phyloP scores from a whole-genome alignment of 2,797 vertebrate genomes.

The Artibeus lituratus region DNA sequence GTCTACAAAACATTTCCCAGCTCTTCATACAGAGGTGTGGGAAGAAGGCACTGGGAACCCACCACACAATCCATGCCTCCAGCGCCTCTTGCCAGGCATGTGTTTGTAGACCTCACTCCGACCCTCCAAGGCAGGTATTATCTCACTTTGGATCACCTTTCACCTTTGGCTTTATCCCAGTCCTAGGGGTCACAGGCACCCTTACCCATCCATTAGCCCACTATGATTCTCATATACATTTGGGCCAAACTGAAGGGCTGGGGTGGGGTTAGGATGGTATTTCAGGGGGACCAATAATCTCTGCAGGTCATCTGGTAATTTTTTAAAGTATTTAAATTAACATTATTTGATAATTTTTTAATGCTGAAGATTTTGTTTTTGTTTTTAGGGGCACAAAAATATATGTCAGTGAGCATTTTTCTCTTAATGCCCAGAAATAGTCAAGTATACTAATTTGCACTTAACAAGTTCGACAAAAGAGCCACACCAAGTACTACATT shows the following conservation, averaged over 20 bases:
- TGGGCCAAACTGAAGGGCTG: neutral
- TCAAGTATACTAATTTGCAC: neutral
- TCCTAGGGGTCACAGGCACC: neutral
- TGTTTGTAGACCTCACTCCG: neutral
- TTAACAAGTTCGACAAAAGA: neutral
- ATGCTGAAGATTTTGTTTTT: neutral
- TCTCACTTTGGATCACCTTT: neutral
- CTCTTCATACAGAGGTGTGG: neutral
- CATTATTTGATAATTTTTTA: neutral
- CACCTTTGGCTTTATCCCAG: neutral
- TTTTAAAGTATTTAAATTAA: slow-evolving; percentile 17
- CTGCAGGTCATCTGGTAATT: neutral
- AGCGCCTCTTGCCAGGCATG: neutral
- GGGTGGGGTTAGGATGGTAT: neutral
- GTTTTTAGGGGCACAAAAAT: neutral
- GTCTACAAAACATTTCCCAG: neutral
- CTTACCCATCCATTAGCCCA: neutral
- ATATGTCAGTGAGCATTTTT: neutral
- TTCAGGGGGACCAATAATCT: neutral
- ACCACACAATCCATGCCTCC: no score
- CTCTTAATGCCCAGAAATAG: neutral
- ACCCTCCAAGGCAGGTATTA: no score
- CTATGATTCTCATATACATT: neutral
- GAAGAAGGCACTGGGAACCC: neutral
- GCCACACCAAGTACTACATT: neutral